A percentile compares a stretch with the other conserved stretches of the same genome.
phyloP scores from a whole-genome alignment of 1,140 invertebrate genomes.

The Eumaeus atala region DNA sequence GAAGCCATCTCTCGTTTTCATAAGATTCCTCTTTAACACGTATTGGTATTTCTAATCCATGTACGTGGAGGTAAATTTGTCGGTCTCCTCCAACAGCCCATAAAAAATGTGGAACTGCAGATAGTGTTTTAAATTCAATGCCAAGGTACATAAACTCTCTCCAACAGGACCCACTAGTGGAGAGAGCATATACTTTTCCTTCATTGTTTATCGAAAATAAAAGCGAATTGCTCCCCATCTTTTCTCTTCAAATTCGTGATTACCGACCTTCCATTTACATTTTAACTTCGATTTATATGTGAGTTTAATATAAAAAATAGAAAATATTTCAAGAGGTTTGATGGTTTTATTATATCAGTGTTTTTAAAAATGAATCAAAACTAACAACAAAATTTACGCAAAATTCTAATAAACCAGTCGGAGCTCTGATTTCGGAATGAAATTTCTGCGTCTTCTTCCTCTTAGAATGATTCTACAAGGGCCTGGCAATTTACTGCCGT shows the following conservation, averaged over 20 bases:
- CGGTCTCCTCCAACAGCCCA: constrained; percentile 95
- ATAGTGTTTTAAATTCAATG: constrained; percentile 90
- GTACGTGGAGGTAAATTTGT: constrained; percentile 92
- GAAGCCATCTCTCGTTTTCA: constrained; percentile 95
- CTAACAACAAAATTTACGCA: no score
- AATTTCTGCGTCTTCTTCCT: no score
- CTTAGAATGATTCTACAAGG: no score
- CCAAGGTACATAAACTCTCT: constrained; percentile 88
- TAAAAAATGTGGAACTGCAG: constrained; percentile 86
- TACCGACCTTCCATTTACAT: background rate
- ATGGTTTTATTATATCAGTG: no score
- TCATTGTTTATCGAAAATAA: constrained; percentile 91
- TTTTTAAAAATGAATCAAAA: no score
- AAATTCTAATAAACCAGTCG: no score
- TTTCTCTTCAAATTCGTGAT: constrained; percentile 10
- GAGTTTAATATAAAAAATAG: no score
- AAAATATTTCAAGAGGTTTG: no score
- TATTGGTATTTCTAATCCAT: constrained; percentile 91
- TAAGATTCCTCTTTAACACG: constrained; percentile 91
- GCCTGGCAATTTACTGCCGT: no score
- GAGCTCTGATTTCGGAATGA: no score
- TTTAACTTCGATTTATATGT: no score
- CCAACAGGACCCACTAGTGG: constrained; percentile 86
- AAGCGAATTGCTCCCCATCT: constrained; percentile 78
- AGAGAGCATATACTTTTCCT: constrained; percentile 87